Percentiles rank a stretch among this genome's conserved stretches.
Evolutionary conservation across 2,797 vertebrate species (phyloP).

Genomic region (Anguilla anguilla): DNA sequence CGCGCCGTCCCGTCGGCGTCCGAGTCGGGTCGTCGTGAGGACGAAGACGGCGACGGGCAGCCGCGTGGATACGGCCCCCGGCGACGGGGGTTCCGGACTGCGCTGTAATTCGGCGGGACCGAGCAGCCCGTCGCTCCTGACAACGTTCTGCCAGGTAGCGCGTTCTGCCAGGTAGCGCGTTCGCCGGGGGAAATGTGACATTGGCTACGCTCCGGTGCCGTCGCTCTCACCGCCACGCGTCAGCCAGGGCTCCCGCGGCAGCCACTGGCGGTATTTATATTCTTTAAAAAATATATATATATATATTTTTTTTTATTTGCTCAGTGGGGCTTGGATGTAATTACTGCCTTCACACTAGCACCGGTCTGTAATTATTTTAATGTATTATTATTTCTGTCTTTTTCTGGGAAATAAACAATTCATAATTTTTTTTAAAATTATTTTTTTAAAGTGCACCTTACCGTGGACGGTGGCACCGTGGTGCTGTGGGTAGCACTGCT

Average conservation of each 20-base stretch:
- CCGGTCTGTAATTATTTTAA: not conserved
- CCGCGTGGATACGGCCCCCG: not conserved
- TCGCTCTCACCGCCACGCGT: not conserved
- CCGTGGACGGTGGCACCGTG: too few relatives aligned
- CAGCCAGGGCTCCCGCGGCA: not conserved
- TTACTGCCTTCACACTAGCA: not conserved
- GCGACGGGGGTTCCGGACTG: not conserved
- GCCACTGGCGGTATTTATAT: not conserved
- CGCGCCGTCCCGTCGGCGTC: not conserved
- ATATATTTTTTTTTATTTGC: not conserved
- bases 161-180: not conserved
- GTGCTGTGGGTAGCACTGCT: too few relatives aligned
- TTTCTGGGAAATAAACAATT: too few relatives aligned
- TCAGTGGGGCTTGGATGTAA: not conserved
- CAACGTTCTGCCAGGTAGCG: constrained; percentile 16
- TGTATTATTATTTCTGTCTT: not conserved
- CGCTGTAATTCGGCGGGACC: constrained; percentile 19
- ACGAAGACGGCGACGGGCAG: not conserved
- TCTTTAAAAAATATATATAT: too few relatives aligned
- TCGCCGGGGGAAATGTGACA: constrained; percentile 15
- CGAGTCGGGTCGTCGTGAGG: not conserved
- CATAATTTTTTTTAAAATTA: too few relatives aligned
- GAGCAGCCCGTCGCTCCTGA: constrained; percentile 20
- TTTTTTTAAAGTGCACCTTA: too few relatives aligned
- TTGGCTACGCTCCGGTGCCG: constrained; percentile 16